Percentiles rank a stretch among this genome's conserved stretches.
These are phyloP conservation scores for Holacanthella duospinosa DNA, from an alignment of 2,888 invertebrate species.

Conservation along the genomic window DNA sequence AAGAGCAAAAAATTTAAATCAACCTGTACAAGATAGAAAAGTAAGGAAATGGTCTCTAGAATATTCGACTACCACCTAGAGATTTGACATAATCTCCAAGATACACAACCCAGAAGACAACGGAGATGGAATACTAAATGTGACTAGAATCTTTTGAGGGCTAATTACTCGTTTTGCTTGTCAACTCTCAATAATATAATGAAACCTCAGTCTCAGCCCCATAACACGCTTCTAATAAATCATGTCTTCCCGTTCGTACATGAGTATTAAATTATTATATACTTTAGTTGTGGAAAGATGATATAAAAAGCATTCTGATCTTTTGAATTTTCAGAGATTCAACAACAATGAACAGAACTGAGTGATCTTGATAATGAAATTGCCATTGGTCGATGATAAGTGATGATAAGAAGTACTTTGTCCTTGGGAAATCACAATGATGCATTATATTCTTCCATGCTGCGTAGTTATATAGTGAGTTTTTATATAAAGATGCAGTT, in stretches of 20 bases:
- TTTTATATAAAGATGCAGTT: too few relatives aligned
- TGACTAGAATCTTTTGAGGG: slow-evolving; percentile 2
- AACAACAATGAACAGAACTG: too few relatives aligned
- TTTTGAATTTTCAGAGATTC: neutral
- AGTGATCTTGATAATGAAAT: too few relatives aligned
- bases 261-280: neutral
- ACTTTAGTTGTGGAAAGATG: neutral
- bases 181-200: slow-evolving; percentile 3
- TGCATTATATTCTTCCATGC: too few relatives aligned
- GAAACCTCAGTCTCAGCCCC: slow-evolving; percentile 6
- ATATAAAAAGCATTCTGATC: neutral
- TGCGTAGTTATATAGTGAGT: too few relatives aligned
- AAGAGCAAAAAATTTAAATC: too few relatives aligned
- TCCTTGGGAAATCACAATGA: neutral
- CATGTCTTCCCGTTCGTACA: neutral
- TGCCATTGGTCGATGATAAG: too few relatives aligned
- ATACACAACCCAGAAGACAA: neutral
- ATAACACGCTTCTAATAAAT: slow-evolving; percentile 1
- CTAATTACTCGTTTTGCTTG: slow-evolving; percentile 2
- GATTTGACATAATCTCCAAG: slow-evolving; percentile 5
- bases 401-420: too few relatives aligned
- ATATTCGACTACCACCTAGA: neutral
- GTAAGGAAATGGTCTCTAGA: too few relatives aligned
- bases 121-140: neutral
- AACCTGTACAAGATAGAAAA: too few relatives aligned